phyloP scores from a whole-genome alignment of 2,113 vertebrate species.

The Mustelus asterias region DNA sequence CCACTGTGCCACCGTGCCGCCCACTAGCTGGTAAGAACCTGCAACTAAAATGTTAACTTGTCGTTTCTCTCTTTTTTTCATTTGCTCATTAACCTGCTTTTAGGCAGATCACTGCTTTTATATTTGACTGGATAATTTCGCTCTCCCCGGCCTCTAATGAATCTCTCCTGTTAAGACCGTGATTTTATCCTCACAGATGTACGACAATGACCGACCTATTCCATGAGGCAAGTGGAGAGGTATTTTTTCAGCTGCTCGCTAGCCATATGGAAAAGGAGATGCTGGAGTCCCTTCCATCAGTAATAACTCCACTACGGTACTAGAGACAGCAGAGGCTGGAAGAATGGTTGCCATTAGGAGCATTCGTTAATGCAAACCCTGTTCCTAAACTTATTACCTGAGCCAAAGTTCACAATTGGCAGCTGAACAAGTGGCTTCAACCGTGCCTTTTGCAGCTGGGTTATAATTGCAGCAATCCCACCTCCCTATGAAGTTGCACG shows the following conservation, averaged over 20 bases:
- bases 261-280: background rate
- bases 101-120: background rate
- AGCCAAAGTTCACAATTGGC: conserved; percentile 16
- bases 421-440: conserved; percentile 27
- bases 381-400: background rate
- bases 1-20: too few relatives aligned
- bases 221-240: conserved; percentile 14
- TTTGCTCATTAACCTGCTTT: background rate
- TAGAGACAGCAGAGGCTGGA: background rate
- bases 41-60: background rate
- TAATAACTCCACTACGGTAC: background rate
- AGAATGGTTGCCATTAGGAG: background rate
- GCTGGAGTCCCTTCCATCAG: background rate
- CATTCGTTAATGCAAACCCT: background rate
- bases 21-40: too few relatives aligned
- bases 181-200: background rate
- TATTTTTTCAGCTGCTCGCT: conserved; percentile 12
- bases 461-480: background rate
- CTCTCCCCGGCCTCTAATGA: background rate
- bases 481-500: background rate
- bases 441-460: background rate
- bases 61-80: background rate
- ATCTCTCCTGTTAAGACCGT: background rate
- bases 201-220: background rate
- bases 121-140: background rate